Evolutionary conservation across 2,888 invertebrate genomes (phyloP).

Genomic region (Pristionchus mayeri): DNA sequence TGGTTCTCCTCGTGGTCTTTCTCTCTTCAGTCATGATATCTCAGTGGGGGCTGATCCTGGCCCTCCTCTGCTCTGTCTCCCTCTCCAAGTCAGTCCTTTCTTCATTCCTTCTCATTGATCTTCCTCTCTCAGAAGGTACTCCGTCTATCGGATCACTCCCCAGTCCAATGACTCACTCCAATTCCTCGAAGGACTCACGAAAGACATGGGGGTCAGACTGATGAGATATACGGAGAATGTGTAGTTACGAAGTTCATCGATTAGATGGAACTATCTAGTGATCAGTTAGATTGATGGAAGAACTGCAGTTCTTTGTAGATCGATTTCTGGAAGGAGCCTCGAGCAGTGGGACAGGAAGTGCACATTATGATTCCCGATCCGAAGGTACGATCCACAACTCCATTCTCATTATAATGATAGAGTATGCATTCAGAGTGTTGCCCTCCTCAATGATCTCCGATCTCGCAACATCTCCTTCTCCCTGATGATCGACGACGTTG

Average conservation of each 20-base stretch:
- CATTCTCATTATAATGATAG: too few relatives aligned
- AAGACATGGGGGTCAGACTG: neutral
- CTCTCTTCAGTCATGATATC: neutral
- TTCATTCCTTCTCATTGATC: neutral
- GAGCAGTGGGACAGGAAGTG: constrained; percentile 67
- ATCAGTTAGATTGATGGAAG: too few relatives aligned
- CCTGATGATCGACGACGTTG: constrained; percentile 74
- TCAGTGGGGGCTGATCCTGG: neutral
- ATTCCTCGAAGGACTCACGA: constrained; percentile 40
- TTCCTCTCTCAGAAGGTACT: constrained; percentile 28
- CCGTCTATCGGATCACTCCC: constrained; percentile 49
- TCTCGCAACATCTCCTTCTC: constrained; percentile 61
- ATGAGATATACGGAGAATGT: too few relatives aligned
- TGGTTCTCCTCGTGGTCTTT: neutral
- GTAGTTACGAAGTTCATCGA: too few relatives aligned
- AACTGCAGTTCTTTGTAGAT: constrained; percentile 54
- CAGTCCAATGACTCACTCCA: constrained; percentile 35
- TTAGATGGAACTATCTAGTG: too few relatives aligned
- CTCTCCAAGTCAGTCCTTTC: neutral
- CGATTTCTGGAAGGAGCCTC: constrained; percentile 75
- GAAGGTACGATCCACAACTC: constrained; percentile 23
- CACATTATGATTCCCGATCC: constrained; percentile 72
- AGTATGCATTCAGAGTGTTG: neutral
- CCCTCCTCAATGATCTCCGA: neutral
- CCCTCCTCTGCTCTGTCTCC: too few relatives aligned